A percentile compares a stretch with the other conserved stretches of the same genome.
phyloP scores from a whole-genome alignment of 2,113 vertebrate species.

The Paraplagusia blochii region DNA sequence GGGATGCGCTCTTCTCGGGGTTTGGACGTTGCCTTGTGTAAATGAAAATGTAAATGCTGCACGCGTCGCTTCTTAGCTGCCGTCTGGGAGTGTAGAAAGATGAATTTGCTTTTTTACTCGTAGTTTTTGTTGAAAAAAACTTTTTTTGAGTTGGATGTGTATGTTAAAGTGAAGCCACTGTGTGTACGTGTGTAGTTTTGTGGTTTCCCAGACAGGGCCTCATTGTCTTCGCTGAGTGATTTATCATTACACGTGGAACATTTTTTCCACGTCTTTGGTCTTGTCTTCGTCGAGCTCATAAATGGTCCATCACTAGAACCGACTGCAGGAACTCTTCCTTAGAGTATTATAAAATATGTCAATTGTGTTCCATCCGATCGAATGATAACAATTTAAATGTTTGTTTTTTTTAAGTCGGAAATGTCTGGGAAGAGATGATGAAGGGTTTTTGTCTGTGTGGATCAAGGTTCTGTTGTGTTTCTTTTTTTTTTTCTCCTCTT shows the following conservation, averaged over 20 bases:
- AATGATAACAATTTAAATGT: constrained; percentile 19
- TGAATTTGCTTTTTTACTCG: constrained; percentile 34
- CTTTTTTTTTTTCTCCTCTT: constrained; percentile 33
- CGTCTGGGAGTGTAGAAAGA: constrained; percentile 6
- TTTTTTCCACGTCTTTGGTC: constrained; percentile 3
- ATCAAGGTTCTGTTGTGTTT: constrained; percentile 49
- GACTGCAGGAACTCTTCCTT: constrained; percentile 3
- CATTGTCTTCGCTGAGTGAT: constrained; percentile 26
- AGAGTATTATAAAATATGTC: background rate
- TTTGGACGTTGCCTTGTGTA: too few species aligned
- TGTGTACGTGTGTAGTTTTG: constrained; percentile 44
- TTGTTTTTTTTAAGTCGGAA: constrained; percentile 17
- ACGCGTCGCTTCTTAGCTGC: too few species aligned
- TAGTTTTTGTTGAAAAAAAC: constrained; percentile 39
- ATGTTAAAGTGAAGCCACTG: constrained; percentile 19
- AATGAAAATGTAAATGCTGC: too few species aligned
- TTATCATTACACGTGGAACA: constrained; percentile 19
- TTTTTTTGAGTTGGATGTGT: constrained; percentile 28
- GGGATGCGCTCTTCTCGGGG: too few species aligned
- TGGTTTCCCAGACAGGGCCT: constrained; percentile 25
- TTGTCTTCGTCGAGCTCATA: constrained; percentile 2
- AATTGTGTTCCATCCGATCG: constrained; percentile 8
- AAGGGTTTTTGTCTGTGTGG: constrained; percentile 35
- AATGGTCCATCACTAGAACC: constrained; percentile 14
- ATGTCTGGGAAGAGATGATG: background rate